Base-by-base conservation (phyloP, 2,797 vertebrate species). In the Coccyzus lansbergi region DNA sequence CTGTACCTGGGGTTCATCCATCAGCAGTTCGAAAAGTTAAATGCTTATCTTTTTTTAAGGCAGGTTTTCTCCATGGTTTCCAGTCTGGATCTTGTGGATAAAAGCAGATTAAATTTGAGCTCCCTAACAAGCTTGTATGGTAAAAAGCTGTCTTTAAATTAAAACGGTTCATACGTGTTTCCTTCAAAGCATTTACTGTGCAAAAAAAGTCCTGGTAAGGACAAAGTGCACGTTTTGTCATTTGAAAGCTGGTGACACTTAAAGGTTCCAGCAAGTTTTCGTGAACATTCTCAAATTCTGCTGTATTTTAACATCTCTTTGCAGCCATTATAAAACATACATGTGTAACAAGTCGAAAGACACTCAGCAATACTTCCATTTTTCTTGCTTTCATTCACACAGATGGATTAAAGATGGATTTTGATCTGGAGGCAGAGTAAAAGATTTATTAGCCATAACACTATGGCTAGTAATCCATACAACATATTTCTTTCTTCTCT, bases 21-120 rank as follows among this genome's bases (percentile, higher is more conserved):
- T 88, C 68, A 87, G 34, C 60, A 64, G n/a, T 81, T 89, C 55
- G 67, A 74, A 71, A 91, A 86, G 31, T 83, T 56, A 49, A 62
- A 67, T 46, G 16, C 36, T 79, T 74, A 8, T 44, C 76, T 91
- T 88, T 49, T 38, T 82, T 72, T 64, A 88, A 88, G 83, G 52
- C 91, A 88, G 91, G 55, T 76, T 90, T 91, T 91, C 64, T 88
- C 40, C 55, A 34, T 90, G 68, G 83, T 86, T 95, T 87, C 82
- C 74, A 59, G 58, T 38, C 76, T 70, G 77, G 59, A 68, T 81
- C 86, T 94, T 91, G 58, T 85, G 79, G 64, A 78, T 78, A 69
- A 84, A 75, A 76, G 26, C 72, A 71, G 55, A 90, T 81, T 51
- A 63, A 79, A 49, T 75, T 84, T 80, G 59, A 84, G 36, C 38